Evolutionary conservation across 2,113 vertebrate species (phyloP).

Genomic region (Agelaius tricolor): DNA sequence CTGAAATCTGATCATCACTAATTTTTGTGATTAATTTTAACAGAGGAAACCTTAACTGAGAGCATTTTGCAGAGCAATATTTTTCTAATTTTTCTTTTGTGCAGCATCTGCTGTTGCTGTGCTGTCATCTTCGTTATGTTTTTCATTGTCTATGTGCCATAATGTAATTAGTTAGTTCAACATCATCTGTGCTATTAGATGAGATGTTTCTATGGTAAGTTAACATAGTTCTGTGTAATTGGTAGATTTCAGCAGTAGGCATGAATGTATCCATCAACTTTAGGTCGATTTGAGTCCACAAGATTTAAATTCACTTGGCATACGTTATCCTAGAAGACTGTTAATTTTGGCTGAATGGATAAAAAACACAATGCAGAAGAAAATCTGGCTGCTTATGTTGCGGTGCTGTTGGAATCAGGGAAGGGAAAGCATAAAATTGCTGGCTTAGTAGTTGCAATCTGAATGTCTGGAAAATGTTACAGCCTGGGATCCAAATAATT

Average conservation of each 20-base stretch:
- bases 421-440: conserved; percentile 59
- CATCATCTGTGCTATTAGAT: conserved; percentile 71
- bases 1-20: conserved; percentile 49
- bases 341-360: conserved; percentile 69
- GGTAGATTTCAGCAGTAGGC: conserved; percentile 67
- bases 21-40: conserved; percentile 70
- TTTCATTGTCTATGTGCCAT: conserved; percentile 73
- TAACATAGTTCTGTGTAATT: conserved; percentile 65
- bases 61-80: conserved; percentile 63
- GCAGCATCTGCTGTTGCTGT: conserved; percentile 71
- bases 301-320: conserved; percentile 68
- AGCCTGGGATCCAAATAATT: conserved; percentile 33
- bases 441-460: conserved; percentile 43
- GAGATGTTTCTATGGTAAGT: conserved; percentile 72
- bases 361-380: conserved; percentile 66
- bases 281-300: conserved; percentile 65
- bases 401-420: conserved; percentile 33
- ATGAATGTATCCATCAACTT: conserved; percentile 67
- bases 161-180: conserved; percentile 73
- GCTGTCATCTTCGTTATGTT: conserved; percentile 70
- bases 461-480: conserved; percentile 55
- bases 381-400: conserved; percentile 59
- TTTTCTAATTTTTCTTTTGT: conserved; percentile 71
- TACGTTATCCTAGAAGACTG: conserved; percentile 51
- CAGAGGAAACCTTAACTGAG: conserved; percentile 48